Conservation (phyloP, 2,113 vertebrate genomes). For the Irena cyanogastra region DNA sequence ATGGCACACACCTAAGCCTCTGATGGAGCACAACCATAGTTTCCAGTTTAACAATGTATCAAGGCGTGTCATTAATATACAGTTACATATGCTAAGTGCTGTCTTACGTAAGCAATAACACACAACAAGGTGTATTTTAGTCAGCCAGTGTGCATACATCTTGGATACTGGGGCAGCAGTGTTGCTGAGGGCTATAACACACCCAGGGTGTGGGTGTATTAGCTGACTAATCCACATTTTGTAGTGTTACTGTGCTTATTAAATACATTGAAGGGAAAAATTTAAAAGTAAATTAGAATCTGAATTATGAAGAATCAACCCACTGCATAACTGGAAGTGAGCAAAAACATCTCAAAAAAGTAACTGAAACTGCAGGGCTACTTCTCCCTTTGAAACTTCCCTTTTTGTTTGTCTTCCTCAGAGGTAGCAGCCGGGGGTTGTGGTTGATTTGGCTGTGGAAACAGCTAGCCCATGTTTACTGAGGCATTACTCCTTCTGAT, state of each 20-base stretch:
- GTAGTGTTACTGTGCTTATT: not conserved
- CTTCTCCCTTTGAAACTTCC: not conserved
- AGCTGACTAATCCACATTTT: constrained; percentile 13
- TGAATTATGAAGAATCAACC: not conserved
- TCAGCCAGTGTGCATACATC: not conserved
- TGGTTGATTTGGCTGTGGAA: not conserved
- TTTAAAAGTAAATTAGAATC: constrained; percentile 12
- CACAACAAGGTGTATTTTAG: not conserved
- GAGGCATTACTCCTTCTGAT: not conserved
- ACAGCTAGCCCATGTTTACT: fast-evolving
- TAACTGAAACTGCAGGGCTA: not conserved
- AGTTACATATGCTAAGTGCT: constrained; percentile 15
- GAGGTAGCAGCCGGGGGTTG: not conserved
- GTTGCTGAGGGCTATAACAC: constrained; percentile 32
- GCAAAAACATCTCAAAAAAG: not conserved
- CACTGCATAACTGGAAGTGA: not conserved
- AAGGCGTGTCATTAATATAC: constrained; percentile 24
- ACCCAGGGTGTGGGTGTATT: constrained; percentile 25
- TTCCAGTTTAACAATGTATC: constrained; percentile 21
- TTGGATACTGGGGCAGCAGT: not conserved
- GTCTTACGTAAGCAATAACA: constrained; percentile 26
- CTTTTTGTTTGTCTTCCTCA: not conserved
- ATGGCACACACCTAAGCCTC: constrained; percentile 7
- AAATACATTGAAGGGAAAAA: not conserved
- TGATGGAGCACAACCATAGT: not conserved